Percentiles rank a stretch among this genome's conserved stretches.
Conservation (phyloP, 2,888 invertebrate genomes). For the Litoditis marina region DNA sequence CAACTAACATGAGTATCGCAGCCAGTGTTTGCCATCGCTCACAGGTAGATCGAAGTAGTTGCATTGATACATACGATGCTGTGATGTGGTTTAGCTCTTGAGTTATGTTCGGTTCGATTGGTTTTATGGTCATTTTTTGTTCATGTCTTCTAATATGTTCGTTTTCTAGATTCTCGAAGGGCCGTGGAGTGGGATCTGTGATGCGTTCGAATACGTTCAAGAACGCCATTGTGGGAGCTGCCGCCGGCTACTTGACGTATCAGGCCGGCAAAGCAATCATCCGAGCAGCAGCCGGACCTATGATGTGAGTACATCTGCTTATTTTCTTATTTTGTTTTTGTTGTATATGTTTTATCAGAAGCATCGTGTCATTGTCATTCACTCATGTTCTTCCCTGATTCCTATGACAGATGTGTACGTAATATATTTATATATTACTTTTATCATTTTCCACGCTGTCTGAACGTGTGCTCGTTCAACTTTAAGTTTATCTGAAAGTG, state of each 20-base stretch:
- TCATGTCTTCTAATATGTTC: too few relatives aligned
- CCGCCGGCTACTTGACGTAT: slow-evolving; percentile 59
- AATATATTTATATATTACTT: background rate
- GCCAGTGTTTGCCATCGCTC: background rate
- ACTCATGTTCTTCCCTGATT: background rate
- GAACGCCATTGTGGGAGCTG: slow-evolving; percentile 60
- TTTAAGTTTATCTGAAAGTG: too few relatives aligned
- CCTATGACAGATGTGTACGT: too few relatives aligned
- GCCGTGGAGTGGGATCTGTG: slow-evolving; percentile 50
- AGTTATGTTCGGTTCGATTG: too few relatives aligned
- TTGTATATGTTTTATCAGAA: too few relatives aligned
- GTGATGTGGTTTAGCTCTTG: too few relatives aligned
- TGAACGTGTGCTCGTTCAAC: too few relatives aligned
- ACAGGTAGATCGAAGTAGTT: too few relatives aligned
- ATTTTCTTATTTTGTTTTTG: background rate
- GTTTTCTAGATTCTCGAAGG: slow-evolving; percentile 35
- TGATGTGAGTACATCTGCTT: slow-evolving; percentile 46
- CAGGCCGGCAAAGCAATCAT: slow-evolving; percentile 59
- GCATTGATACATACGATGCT: too few relatives aligned
- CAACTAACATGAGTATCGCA: background rate
- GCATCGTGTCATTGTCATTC: too few relatives aligned
- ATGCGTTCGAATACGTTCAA: slow-evolving; percentile 56
- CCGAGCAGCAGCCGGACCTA: slow-evolving; percentile 50
- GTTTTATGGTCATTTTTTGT: too few relatives aligned
- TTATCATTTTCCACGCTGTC: too few relatives aligned